Evolutionary conservation across 1,140 invertebrate genomes (phyloP), one percentile per base, ranked within the genome.

Genomic region (Anoplophora glabripennis): DNA sequence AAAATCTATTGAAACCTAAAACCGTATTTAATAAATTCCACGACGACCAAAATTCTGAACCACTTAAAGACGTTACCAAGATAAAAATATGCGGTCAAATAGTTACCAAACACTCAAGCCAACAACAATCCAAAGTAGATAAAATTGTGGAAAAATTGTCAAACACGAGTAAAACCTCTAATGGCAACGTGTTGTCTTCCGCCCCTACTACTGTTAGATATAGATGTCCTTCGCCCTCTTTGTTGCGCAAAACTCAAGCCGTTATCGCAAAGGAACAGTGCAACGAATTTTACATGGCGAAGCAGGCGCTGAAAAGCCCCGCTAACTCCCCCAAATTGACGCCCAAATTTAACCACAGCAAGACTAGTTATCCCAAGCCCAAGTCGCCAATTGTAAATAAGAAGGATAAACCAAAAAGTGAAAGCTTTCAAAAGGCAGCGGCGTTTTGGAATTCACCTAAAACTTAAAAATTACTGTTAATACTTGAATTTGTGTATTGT

Each of bases 381-480:
- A 58, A 59, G 48, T 60, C 57, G 11, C 53, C 61, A 37, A 47
- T 47, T 51, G 15, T 49, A 48, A 61, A 55, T 55, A 61, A 21
- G 15, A 59, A 55, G 41, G 61, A 61, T 8, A 69, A 64, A 57
- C 63, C 63, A 42, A 67, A 66, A 57, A 69, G 66, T 57, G 71
- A 68, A 34, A 65, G 61, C 41, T 73, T 72, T 59, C 63, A 68
- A 55, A 73, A 66, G 51, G 71, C 66, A 8, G 61, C 71, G 0
- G 71, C 71, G 36, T 73, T 73, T 61, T 73, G 71, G 71, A 73
- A 71, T 49, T 58, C 59, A 36, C 61, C 68, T 1, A 70, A 73
- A 65, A 69, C 57, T 41, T 67, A 63, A 68, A 42, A 49, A 34
- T 38, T 57, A 33, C 12, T 49, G 36, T 28, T 44, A 52, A 35